These are phyloP conservation scores for Bombus impatiens DNA, from an alignment of 1,140 invertebrate genomes.

Conservation along the genomic window DNA sequence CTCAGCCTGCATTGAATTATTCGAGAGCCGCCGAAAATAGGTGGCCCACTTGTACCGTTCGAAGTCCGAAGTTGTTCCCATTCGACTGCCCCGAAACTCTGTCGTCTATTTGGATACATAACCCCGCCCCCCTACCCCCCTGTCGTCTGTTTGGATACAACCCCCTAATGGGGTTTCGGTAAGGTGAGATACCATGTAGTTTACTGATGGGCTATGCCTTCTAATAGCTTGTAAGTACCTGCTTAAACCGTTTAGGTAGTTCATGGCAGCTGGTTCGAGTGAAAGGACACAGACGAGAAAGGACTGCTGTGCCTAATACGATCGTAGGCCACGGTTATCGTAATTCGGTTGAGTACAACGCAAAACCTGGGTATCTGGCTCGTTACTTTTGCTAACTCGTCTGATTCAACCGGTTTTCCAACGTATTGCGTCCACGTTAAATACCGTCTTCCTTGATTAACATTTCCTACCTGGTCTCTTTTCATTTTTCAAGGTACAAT, in stretches of 20 bases:
- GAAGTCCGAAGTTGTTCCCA: background rate
- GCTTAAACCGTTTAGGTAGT: slow-evolving; percentile 23
- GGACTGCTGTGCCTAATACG: slow-evolving; percentile 24
- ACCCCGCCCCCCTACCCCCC: too few relatives aligned
- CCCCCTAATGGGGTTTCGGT: background rate
- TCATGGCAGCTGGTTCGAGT: slow-evolving; percentile 45
- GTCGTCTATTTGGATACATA: background rate
- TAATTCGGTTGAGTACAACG: background rate
- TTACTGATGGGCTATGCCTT: background rate
- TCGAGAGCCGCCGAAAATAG: slow-evolving; percentile 27
- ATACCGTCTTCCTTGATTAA: background rate
- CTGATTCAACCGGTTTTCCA: background rate
- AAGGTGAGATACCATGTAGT: background rate
- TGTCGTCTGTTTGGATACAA: background rate
- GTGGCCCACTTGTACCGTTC: background rate
- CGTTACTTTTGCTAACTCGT: background rate
- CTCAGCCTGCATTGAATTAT: slow-evolving; percentile 27
- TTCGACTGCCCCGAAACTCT: background rate
- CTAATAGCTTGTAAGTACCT: background rate
- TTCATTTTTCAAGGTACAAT: background rate
- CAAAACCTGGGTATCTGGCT: background rate
- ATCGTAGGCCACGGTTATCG: background rate
- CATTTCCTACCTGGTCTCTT: background rate
- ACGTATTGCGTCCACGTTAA: background rate
- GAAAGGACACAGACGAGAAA: slow-evolving; percentile 46